Evolutionary conservation across 1,140 invertebrate species (phyloP).

Genomic region (Paraescarpia echinospica): DNA sequence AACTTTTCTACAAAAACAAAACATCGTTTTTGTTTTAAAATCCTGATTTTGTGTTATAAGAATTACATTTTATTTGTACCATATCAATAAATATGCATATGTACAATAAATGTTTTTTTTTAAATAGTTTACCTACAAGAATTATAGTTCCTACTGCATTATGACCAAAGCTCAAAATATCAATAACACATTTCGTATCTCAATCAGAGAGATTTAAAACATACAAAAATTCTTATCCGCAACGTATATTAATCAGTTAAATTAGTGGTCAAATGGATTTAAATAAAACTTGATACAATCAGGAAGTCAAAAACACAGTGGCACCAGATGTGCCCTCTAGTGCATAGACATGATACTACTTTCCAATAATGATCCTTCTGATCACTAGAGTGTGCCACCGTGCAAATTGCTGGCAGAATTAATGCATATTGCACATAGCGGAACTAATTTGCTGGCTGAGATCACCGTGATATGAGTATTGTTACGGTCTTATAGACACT

Average conservation of each 20-base stretch:
- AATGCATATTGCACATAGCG: not conserved
- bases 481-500: not conserved
- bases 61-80: too few species aligned
- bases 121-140: too few species aligned
- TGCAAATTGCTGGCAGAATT: not conserved
- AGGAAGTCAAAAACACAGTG: not conserved
- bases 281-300: not conserved
- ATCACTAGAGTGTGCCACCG: not conserved
- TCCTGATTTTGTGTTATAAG: too few species aligned
- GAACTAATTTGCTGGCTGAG: not conserved
- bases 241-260: not conserved
- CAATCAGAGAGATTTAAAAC: not conserved
- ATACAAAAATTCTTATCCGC: not conserved
- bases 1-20: too few species aligned
- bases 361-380: not conserved
- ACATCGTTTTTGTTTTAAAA: too few species aligned
- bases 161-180: too few species aligned
- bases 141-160: too few species aligned
- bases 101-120: too few species aligned
- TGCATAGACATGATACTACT: not conserved
- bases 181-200: not conserved
- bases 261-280: not conserved
- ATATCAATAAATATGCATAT: too few species aligned
- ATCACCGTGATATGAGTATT: not conserved
- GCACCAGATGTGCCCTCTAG: slow-evolving; percentile 2